phyloP scores from a whole-genome alignment of 2,113 vertebrate genomes.

The Onychostoma macrolepis region DNA sequence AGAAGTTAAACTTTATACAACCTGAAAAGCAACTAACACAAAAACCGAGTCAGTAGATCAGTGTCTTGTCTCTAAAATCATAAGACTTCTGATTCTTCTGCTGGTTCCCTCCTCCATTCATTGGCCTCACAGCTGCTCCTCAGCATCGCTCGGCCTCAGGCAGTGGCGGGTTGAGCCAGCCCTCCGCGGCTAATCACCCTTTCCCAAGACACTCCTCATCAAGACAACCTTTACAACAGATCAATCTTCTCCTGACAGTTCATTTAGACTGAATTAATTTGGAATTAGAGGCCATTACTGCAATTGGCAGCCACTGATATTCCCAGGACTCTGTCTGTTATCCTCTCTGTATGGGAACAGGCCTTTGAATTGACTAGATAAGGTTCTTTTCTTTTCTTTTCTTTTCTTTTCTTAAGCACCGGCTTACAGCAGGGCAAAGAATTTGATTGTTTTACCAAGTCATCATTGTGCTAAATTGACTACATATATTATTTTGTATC shows the following conservation, averaged over 20 bases:
- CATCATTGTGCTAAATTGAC: conserved; percentile 77
- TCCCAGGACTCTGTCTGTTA: conserved; percentile 75
- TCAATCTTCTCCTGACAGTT: conserved; percentile 95
- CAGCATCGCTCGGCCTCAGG: conserved; percentile 74
- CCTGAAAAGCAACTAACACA: too few relatives aligned
- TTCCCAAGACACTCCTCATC: conserved; percentile 80
- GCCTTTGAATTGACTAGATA: conserved; percentile 81
- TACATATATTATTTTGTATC: conserved; percentile 52
- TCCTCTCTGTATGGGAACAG: conserved; percentile 68
- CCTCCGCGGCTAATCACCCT: conserved; percentile 82
- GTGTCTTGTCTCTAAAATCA: neutral
- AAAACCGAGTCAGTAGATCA: neutral
- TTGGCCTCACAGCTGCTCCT: conserved; percentile 56
- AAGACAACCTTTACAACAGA: conserved; percentile 84
- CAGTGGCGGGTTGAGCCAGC: conserved; percentile 75
- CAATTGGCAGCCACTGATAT: conserved; percentile 84
- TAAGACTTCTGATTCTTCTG: neutral
- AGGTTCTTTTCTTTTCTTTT: conserved; percentile 66
- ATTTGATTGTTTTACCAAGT: conserved; percentile 73
- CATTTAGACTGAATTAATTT: conserved; percentile 98
- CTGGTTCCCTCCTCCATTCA: conserved; percentile 21
- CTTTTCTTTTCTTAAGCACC: conserved; percentile 61
- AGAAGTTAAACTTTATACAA: too few relatives aligned
- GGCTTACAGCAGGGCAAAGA: conserved; percentile 74
- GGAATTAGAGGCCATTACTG: conserved; percentile 90